A percentile compares a stretch with the other conserved stretches of the same genome.
phyloP scores from a whole-genome alignment of 2,888 invertebrate species.

The Limnephilus marmoratus region DNA sequence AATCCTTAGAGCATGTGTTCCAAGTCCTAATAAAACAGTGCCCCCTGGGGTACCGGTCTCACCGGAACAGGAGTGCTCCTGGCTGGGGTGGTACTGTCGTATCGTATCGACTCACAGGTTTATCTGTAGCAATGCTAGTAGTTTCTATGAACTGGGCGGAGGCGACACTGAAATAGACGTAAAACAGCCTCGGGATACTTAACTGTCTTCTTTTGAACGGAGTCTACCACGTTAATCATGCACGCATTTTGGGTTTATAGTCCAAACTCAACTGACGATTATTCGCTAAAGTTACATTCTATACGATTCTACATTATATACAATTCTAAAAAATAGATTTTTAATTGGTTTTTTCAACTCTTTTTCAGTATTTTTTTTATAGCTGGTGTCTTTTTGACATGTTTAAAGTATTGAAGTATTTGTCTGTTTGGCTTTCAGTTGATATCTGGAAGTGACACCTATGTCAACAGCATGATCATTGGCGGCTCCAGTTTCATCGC shows the following conservation, averaged over 20 bases:
- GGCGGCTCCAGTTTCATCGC: constrained; percentile 80
- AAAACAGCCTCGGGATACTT: neutral
- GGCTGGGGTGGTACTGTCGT: too few relatives aligned
- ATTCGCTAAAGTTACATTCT: neutral
- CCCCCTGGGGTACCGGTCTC: too few relatives aligned
- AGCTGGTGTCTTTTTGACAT: neutral
- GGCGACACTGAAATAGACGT: neutral
- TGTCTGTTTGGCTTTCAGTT: constrained; percentile 67
- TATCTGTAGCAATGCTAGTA: neutral
- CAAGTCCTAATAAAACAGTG: too few relatives aligned
- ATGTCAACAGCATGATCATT: constrained; percentile 83
- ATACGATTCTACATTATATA: too few relatives aligned
- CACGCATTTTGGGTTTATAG: neutral
- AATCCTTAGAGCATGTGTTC: too few relatives aligned
- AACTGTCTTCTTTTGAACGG: neutral
- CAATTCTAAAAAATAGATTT: too few relatives aligned
- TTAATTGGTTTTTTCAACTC: too few relatives aligned
- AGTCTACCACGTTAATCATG: neutral
- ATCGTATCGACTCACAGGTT: neutral
- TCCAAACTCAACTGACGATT: neutral
- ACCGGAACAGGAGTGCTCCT: too few relatives aligned
- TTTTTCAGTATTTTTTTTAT: neutral
- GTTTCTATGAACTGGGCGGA: too few relatives aligned
- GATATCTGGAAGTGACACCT: constrained; percentile 79
- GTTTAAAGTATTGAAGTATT: neutral